A percentile compares a stretch with the other conserved stretches of the same genome.
Conservation (phyloP, 2,113 vertebrate genomes). For the Megaceryle maxima region DNA sequence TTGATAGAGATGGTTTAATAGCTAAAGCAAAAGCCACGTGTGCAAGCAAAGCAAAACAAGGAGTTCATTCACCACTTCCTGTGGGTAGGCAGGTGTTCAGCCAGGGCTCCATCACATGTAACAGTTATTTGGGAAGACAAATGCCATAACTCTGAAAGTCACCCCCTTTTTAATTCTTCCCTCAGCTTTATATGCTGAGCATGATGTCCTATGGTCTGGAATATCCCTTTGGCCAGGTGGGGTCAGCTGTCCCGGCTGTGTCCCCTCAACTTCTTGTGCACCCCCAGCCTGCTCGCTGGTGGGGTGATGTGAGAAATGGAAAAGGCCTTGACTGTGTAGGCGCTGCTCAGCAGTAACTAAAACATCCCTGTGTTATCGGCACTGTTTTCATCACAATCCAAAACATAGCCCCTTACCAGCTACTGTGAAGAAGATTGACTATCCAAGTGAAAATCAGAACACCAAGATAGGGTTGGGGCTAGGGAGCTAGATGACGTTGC, state of each 20-base stretch:
- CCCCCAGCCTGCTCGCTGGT: background rate
- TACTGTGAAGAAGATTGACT: background rate
- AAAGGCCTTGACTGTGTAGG: background rate
- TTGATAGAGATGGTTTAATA: background rate
- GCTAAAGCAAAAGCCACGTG: background rate
- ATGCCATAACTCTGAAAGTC: background rate
- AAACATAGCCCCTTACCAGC: background rate
- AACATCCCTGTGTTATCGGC: background rate
- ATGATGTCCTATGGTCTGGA: background rate
- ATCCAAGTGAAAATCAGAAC: background rate
- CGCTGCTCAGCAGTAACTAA: background rate
- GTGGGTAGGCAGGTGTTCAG: background rate
- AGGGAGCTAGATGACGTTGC: background rate
- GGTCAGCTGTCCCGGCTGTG: background rate
- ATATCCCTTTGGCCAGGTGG: background rate
- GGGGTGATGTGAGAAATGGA: background rate
- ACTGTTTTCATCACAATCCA: background rate
- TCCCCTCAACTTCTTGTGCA: background rate
- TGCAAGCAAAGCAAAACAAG: background rate
- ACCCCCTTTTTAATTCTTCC: background rate
- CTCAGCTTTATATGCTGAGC: background rate
- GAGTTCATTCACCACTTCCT: background rate
- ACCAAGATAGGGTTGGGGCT: accelerated
- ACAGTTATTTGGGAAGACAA: background rate
- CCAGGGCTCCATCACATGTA: background rate